A percentile compares a stretch with the other conserved stretches of the same genome.
phyloP scores from a whole-genome alignment of 2,888 invertebrate genomes.

The Agapostemon virescens region DNA sequence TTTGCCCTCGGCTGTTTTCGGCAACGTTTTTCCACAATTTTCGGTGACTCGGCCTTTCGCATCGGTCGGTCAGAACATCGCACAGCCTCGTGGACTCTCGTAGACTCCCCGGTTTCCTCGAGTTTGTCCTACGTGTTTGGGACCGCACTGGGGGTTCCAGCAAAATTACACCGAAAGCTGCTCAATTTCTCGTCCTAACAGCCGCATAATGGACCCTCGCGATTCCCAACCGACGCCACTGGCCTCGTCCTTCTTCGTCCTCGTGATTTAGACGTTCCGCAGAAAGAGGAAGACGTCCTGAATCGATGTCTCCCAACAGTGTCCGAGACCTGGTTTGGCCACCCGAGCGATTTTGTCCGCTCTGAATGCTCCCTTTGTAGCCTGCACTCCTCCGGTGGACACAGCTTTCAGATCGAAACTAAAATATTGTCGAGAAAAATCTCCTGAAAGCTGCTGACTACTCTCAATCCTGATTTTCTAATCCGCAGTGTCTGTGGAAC shows the following conservation, averaged over 20 bases:
- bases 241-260: slow-evolving; percentile 6
- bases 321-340: not conserved
- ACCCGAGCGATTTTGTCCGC: not conserved
- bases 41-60: slow-evolving; percentile 4
- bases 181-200: slow-evolving; percentile 74
- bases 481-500: not conserved
- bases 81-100: slow-evolving; percentile 43
- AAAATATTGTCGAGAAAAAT: not conserved
- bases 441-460: not conserved
- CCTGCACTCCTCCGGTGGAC: not conserved
- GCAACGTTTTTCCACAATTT: slow-evolving; percentile 48
- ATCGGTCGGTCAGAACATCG: slow-evolving; percentile 28
- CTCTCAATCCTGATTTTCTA: not conserved
- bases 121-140: slow-evolving; percentile 49
- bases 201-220: slow-evolving; percentile 70
- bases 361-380: not conserved
- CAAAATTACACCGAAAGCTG: slow-evolving; percentile 67
- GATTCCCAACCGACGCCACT: slow-evolving; percentile 32
- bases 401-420: not conserved
- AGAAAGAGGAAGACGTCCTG: slow-evolving; percentile 13
- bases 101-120: slow-evolving; percentile 21
- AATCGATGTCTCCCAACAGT: not conserved
- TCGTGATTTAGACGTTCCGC: slow-evolving; percentile 58
- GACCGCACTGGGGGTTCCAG: slow-evolving; percentile 65
- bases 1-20: slow-evolving; percentile 38